Evolutionary conservation across 2,797 vertebrate genomes (phyloP).

Genomic region (Alcedo quadribrachys): DNA sequence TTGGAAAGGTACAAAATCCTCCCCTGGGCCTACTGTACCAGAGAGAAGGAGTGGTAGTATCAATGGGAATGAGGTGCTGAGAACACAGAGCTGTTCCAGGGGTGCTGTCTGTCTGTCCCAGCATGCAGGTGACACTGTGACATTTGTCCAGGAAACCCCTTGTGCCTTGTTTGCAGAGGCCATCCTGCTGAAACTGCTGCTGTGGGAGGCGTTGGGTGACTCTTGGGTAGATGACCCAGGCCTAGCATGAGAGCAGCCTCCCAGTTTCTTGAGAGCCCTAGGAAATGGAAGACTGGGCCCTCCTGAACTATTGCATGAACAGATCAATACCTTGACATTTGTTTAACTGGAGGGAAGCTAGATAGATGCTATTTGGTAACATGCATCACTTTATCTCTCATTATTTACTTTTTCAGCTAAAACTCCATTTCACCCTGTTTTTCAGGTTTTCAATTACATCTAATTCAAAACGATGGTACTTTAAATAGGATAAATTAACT

Average conservation of each 20-base stretch:
- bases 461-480: constrained; percentile 2
- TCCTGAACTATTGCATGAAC: background rate
- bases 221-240: rapidly evolving
- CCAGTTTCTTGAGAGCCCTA: background rate
- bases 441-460: constrained; percentile 47
- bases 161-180: background rate
- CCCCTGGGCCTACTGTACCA: rapidly evolving
- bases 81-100: background rate
- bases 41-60: background rate
- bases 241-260: background rate
- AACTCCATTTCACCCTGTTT: constrained; percentile 26
- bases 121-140: rapidly evolving
- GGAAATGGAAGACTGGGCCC: background rate
- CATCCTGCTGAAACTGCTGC: too few species aligned
- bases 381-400: constrained; percentile 46
- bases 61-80: background rate
- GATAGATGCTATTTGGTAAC: constrained; percentile 15
- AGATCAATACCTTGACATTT: constrained; percentile 63
- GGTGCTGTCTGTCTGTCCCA: too few species aligned
- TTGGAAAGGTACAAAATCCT: background rate
- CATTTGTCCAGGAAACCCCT: background rate
- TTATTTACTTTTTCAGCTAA: constrained; percentile 51
- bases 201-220: too few species aligned
- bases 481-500: constrained; percentile 44
- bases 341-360: constrained; percentile 38